These are phyloP conservation scores for Pristionchus maxplancki DNA, from an alignment of 2,888 invertebrate genomes.

Conservation along the genomic window DNA sequence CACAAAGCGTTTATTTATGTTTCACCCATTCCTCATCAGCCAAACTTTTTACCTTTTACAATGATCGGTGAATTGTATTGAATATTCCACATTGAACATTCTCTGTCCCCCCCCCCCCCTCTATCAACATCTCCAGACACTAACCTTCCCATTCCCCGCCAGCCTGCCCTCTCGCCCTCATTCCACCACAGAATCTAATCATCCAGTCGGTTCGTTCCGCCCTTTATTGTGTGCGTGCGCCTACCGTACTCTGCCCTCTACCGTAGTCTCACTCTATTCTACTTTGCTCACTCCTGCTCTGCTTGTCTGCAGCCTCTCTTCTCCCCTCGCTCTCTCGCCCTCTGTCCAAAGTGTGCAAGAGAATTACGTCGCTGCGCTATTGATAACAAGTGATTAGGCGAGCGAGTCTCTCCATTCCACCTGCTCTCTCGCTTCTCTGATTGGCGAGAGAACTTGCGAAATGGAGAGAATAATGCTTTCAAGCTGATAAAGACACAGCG, in stretches of 20 bases:
- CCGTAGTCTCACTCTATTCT: not conserved
- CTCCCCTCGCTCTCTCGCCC: not conserved
- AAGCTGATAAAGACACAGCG: not conserved
- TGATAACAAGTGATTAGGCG: slow-evolving; percentile 25
- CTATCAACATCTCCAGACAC: not conserved
- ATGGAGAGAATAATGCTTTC: not conserved
- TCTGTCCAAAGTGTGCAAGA: slow-evolving; percentile 14
- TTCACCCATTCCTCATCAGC: too few relatives aligned
- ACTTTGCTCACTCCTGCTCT: slow-evolving; percentile 27
- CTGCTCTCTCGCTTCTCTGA: too few relatives aligned
- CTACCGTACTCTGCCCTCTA: not conserved
- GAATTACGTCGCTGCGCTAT: not conserved
- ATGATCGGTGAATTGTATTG: too few relatives aligned
- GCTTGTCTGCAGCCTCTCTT: not conserved
- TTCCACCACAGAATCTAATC: not conserved
- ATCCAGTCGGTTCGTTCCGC: not conserved
- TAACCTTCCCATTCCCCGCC: not conserved
- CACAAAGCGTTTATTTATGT: not conserved
- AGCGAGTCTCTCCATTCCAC: too few relatives aligned
- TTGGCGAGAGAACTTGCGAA: not conserved
- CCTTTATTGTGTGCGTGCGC: not conserved
- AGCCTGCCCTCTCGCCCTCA: not conserved
- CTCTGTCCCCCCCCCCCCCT: too few relatives aligned
- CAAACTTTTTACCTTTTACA: too few relatives aligned
- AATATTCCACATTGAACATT: too few relatives aligned